Percentiles rank a stretch among this genome's conserved stretches.
Conservation (phyloP, 2,888 invertebrate species). For the Harpalus rubripes region DNA sequence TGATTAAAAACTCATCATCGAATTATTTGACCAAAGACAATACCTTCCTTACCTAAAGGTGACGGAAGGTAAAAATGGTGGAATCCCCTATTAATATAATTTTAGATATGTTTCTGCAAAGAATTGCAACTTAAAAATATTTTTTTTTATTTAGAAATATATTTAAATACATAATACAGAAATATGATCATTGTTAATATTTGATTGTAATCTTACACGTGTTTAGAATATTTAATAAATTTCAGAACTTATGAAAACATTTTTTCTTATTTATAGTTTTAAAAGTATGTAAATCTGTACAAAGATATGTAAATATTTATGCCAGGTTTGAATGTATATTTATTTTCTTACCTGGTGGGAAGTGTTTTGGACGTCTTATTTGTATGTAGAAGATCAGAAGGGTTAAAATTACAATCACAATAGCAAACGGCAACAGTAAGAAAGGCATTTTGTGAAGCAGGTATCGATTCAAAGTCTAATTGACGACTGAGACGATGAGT, state of each 20-base stretch:
- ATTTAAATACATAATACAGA: too few relatives aligned
- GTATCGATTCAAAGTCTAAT: not conserved
- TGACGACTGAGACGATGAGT: not conserved
- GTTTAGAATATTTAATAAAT: constrained; percentile 6
- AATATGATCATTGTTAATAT: too few relatives aligned
- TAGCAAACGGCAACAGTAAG: not conserved
- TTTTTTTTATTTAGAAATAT: too few relatives aligned
- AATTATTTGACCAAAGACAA: too few relatives aligned
- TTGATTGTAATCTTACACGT: not conserved
- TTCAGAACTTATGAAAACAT: not conserved
- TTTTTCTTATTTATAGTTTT: not conserved
- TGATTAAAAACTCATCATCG: too few relatives aligned
- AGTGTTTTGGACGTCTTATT: constrained; percentile 70
- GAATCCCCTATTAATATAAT: too few relatives aligned
- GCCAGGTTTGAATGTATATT: not conserved
- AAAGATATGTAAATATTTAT: not conserved
- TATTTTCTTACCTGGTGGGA: constrained; percentile 71
- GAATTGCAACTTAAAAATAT: too few relatives aligned
- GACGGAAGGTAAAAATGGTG: too few relatives aligned
- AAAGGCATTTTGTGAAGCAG: not conserved
- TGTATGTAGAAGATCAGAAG: not conserved
- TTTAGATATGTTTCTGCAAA: too few relatives aligned
- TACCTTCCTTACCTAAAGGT: too few relatives aligned
- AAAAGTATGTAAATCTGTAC: not conserved
- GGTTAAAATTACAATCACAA: not conserved